Conservation (phyloP, 1,140 invertebrate genomes). For the Pararge aegeria region DNA sequence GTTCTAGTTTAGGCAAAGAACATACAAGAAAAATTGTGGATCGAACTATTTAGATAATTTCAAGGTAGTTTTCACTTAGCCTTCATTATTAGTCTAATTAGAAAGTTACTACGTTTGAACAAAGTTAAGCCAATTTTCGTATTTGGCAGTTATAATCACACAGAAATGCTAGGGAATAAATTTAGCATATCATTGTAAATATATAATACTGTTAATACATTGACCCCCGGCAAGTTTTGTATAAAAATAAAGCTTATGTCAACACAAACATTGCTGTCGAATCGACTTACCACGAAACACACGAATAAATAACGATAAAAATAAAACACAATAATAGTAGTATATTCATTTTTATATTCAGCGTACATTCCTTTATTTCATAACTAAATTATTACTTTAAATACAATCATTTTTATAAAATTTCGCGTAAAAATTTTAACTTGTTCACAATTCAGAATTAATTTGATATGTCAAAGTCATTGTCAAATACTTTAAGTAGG, state of each 20-base stretch:
- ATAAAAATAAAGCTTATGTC: neutral
- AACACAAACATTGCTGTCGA: slow-evolving; percentile 40
- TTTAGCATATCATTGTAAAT: neutral
- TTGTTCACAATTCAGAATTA: neutral
- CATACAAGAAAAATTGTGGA: neutral
- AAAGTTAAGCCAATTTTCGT: too few species aligned
- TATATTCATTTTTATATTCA: slow-evolving; percentile 53
- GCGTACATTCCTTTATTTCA: slow-evolving; percentile 10
- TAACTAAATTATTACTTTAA: slow-evolving; percentile 12
- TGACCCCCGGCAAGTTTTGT: neutral
- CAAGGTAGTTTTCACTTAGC: neutral
- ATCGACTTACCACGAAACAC: slow-evolving; percentile 70
- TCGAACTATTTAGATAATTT: neutral
- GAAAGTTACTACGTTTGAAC: neutral
- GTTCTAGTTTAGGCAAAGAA: neutral
- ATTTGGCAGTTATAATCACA: neutral
- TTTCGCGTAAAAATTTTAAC: slow-evolving; percentile 13
- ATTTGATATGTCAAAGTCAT: slow-evolving; percentile 14
- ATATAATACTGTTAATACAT: neutral
- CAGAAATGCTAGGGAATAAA: neutral
- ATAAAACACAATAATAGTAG: slow-evolving; percentile 59
- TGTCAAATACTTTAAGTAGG: neutral
- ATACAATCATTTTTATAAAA: slow-evolving; percentile 1
- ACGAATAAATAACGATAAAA: slow-evolving; percentile 61
- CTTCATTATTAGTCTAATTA: neutral